These are phyloP conservation scores for Hipparchia semele DNA, from an alignment of 2,888 invertebrate species.

Conservation along the genomic window DNA sequence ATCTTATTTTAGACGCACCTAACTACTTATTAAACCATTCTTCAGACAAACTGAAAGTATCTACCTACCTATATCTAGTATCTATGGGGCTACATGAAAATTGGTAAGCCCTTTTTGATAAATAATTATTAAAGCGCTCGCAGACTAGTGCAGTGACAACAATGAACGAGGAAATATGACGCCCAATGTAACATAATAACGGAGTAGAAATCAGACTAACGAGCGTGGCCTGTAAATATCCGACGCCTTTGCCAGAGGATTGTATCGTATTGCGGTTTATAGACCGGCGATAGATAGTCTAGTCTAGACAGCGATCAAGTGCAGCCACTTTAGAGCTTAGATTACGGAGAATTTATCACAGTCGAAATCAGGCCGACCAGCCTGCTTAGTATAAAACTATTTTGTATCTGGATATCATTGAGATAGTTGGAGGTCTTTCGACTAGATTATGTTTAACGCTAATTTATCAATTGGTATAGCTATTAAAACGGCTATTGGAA, in stretches of 20 bases:
- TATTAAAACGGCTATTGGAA: constrained; percentile 5
- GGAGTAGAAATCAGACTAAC: constrained; percentile 55
- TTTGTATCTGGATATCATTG: constrained; percentile 29
- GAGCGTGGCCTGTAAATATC: constrained; percentile 53
- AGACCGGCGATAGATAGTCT: constrained; percentile 52
- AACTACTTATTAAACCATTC: no score
- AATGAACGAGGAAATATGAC: constrained; percentile 40
- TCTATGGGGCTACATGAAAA: no score
- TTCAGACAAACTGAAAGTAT: no score
- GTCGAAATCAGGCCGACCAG: constrained; percentile 42
- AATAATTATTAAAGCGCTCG: not conserved
- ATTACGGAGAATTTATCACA: constrained; percentile 59
- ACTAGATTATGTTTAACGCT: constrained; percentile 13
- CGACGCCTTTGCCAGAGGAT: constrained; percentile 55
- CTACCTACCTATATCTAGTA: no score
- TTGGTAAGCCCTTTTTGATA: no score
- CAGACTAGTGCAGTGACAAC: constrained; percentile 4
- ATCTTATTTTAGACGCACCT: no score
- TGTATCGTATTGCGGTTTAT: constrained; percentile 68
- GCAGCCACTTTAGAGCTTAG: constrained; percentile 56
- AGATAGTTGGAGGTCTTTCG: constrained; percentile 24
- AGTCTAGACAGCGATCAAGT: constrained; percentile 64
- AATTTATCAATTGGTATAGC: not conserved
- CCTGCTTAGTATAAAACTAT: constrained; percentile 31
- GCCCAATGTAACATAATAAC: constrained; percentile 55